Conservation (phyloP, 2,888 invertebrate genomes). For the Apodemia mormo region DNA sequence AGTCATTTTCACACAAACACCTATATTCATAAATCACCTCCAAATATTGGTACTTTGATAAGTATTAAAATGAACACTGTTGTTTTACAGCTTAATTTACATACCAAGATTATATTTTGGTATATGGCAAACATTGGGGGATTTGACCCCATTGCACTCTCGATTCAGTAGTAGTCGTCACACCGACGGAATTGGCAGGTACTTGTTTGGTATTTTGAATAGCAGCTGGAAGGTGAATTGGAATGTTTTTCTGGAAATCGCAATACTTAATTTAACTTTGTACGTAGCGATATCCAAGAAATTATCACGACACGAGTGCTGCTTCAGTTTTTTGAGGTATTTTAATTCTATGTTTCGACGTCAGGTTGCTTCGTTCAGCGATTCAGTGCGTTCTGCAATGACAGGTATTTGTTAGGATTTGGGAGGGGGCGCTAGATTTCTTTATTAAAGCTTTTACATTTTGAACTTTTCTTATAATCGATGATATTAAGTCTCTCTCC, state of each 20-base stretch:
- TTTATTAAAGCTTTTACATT: not conserved
- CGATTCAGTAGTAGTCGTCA: slow-evolving; percentile 77
- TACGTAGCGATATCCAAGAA: slow-evolving; percentile 50
- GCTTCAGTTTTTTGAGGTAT: slow-evolving; percentile 68
- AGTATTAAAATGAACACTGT: slow-evolving; percentile 78
- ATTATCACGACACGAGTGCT: slow-evolving; percentile 50
- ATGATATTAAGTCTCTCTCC: no score
- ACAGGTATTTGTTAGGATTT: slow-evolving; percentile 76
- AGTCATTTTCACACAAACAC: slow-evolving; percentile 40
- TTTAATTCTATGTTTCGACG: slow-evolving; percentile 62
- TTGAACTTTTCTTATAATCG: not conserved
- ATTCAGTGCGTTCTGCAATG: slow-evolving; percentile 51
- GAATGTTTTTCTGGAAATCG: slow-evolving; percentile 50
- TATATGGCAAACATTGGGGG: slow-evolving; percentile 75
- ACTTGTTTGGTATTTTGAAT: slow-evolving; percentile 79
- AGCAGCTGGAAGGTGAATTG: slow-evolving; percentile 53
- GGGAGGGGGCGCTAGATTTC: slow-evolving; percentile 31
- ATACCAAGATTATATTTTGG: slow-evolving; percentile 77
- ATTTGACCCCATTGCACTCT: slow-evolving; percentile 66
- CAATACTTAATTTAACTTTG: slow-evolving; percentile 27
- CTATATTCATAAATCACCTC: slow-evolving; percentile 29
- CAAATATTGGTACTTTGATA: slow-evolving; percentile 52
- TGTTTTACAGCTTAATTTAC: slow-evolving; percentile 78
- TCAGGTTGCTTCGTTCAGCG: slow-evolving; percentile 47
- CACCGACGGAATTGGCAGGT: slow-evolving; percentile 80